Percentiles rank a stretch among this genome's conserved stretches.
These are phyloP conservation scores for Hylaeus anthracinus DNA, from an alignment of 1,140 invertebrate species.

Conservation along the genomic window DNA sequence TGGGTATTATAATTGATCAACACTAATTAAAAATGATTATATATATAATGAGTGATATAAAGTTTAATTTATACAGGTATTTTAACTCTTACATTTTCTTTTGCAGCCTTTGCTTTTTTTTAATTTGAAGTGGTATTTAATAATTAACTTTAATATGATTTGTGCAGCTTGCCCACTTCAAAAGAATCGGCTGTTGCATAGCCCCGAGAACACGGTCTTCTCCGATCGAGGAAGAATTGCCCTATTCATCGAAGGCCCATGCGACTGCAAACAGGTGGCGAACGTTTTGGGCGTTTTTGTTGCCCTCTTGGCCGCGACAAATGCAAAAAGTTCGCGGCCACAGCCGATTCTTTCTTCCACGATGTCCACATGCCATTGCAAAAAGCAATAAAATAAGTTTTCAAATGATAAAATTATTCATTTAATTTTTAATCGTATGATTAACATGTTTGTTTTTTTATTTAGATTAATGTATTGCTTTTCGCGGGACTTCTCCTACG, in stretches of 20 bases:
- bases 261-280: not conserved
- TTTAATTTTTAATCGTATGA: too few species aligned
- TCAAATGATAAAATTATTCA: too few species aligned
- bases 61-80: too few species aligned
- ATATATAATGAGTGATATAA: too few species aligned
- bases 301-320: not conserved
- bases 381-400: too few species aligned
- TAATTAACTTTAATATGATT: too few species aligned
- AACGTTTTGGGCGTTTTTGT: not conserved
- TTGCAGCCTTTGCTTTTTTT: too few species aligned
- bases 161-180: not conserved
- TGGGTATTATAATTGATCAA: too few species aligned
- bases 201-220: not conserved
- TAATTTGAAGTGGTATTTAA: too few species aligned
- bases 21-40: too few species aligned
- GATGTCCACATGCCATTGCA: not conserved
- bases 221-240: not conserved
- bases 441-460: not conserved
- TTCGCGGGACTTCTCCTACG: not conserved
- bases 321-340: not conserved
- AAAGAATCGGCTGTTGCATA: not conserved
- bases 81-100: too few species aligned
- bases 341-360: not conserved
- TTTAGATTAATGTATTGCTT: not conserved
- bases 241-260: not conserved